These are phyloP conservation scores for Siniperca obscura DNA, from an alignment of 2,797 vertebrate genomes.

Conservation along the genomic window DNA sequence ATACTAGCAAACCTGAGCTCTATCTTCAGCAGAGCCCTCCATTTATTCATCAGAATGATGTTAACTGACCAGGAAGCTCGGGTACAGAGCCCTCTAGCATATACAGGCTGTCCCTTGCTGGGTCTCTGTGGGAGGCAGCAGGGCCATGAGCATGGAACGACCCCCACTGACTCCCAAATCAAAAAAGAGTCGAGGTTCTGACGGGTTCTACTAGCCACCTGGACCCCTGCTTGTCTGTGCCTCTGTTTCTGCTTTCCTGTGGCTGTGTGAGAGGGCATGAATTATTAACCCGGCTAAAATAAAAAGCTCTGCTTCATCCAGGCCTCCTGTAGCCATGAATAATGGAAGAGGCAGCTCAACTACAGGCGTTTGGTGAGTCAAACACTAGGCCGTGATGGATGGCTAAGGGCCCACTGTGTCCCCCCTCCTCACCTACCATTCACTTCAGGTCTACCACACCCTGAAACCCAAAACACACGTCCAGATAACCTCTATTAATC, in stretches of 20 bases:
- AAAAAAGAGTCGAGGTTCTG: constrained; percentile 77
- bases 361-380: constrained; percentile 86
- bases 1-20: constrained; percentile 26
- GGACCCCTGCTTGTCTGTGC: constrained; percentile 75
- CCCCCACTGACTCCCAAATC: constrained; percentile 75
- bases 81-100: constrained; percentile 56
- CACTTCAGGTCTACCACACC: constrained; percentile 69
- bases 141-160: constrained; percentile 58
- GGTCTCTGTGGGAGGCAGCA: constrained; percentile 62
- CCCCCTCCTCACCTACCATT: constrained; percentile 54
- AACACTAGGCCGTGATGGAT: constrained; percentile 83
- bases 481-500: constrained; percentile 74
- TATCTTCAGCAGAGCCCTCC: constrained; percentile 38
- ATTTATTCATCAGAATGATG: constrained; percentile 55
- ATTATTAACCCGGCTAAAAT: constrained; percentile 89
- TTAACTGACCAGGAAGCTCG: constrained; percentile 57
- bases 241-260: constrained; percentile 78
- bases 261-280: constrained; percentile 82
- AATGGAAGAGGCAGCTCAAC: constrained; percentile 85
- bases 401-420: constrained; percentile 72
- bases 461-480: constrained; percentile 66
- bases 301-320: constrained; percentile 85
- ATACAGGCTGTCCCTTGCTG: constrained; percentile 48
- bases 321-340: constrained; percentile 85
- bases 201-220: constrained; percentile 75